phyloP scores from a whole-genome alignment of 2,113 vertebrate genomes.

The Numenius arquata region DNA sequence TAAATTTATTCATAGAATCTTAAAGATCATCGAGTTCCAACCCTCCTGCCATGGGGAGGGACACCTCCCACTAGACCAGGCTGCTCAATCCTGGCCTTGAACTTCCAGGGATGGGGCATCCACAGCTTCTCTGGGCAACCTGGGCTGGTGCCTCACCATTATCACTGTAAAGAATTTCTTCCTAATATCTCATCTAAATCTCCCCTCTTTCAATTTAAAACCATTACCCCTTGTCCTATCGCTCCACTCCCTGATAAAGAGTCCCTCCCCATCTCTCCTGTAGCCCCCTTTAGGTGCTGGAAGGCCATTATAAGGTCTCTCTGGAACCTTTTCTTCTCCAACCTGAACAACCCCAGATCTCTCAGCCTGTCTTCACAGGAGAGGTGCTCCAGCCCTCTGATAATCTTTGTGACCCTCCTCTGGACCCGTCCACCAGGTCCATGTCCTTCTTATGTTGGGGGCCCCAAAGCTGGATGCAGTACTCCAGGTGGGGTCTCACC shows the following conservation, averaged over 20 bases:
- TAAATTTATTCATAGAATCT: conserved; percentile 22
- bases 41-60: neutral
- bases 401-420: neutral
- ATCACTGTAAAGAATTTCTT: neutral
- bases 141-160: rapidly evolving
- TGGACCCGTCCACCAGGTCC: neutral
- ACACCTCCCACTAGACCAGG: neutral
- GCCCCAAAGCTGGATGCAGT: neutral
- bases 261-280: neutral
- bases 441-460: neutral
- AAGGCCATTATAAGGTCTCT: neutral
- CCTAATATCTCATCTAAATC: neutral
- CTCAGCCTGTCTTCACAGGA: neutral
- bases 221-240: neutral
- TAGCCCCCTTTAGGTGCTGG: neutral
- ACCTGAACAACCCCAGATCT: neutral
- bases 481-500: neutral
- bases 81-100: neutral
- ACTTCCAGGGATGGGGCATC: neutral
- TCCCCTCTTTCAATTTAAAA: neutral
- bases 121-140: neutral
- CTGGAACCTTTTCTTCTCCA: neutral
- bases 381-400: neutral
- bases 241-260: neutral
- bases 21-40: neutral